These are phyloP conservation scores for Hydrotaea diabolus DNA, from an alignment of 2,888 invertebrate genomes.

Conservation along the genomic window DNA sequence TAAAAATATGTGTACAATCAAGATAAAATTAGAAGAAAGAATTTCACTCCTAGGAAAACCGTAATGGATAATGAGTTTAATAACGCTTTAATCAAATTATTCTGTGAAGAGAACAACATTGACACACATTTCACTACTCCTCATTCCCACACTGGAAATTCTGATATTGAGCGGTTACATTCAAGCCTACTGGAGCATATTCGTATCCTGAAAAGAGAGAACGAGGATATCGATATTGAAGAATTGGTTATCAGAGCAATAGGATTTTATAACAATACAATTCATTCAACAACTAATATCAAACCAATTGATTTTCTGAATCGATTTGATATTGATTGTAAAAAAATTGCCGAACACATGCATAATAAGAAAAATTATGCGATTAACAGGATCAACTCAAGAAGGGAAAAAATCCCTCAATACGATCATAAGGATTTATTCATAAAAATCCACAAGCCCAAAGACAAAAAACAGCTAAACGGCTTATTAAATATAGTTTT, in stretches of 20 bases:
- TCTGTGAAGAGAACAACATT: slow-evolving; percentile 41
- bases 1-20: slow-evolving; percentile 55
- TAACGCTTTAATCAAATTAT: slow-evolving; percentile 52
- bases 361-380: slow-evolving; percentile 30
- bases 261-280: slow-evolving; percentile 61
- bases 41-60: slow-evolving; percentile 45
- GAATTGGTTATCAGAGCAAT: slow-evolving; percentile 59
- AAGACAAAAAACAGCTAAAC: slow-evolving; percentile 32
- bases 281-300: slow-evolving; percentile 54
- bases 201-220: slow-evolving; percentile 45
- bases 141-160: slow-evolving; percentile 61
- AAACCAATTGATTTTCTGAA: slow-evolving; percentile 61
- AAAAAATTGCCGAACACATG: slow-evolving; percentile 17
- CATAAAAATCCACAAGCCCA: slow-evolving; percentile 42
- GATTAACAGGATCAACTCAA: slow-evolving; percentile 25
- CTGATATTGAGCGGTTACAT: slow-evolving; percentile 48
- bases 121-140: slow-evolving; percentile 58
- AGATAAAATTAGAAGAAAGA: slow-evolving; percentile 50
- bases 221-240: slow-evolving; percentile 44
- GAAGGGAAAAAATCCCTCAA: neutral
- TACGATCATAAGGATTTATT: slow-evolving; percentile 30
- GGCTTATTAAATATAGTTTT: slow-evolving; percentile 10
- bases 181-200: slow-evolving; percentile 44
- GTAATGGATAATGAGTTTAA: slow-evolving; percentile 64
- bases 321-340: slow-evolving; percentile 35